Conservation (phyloP, 2,113 vertebrate genomes). For the Nerophis ophidion region DNA sequence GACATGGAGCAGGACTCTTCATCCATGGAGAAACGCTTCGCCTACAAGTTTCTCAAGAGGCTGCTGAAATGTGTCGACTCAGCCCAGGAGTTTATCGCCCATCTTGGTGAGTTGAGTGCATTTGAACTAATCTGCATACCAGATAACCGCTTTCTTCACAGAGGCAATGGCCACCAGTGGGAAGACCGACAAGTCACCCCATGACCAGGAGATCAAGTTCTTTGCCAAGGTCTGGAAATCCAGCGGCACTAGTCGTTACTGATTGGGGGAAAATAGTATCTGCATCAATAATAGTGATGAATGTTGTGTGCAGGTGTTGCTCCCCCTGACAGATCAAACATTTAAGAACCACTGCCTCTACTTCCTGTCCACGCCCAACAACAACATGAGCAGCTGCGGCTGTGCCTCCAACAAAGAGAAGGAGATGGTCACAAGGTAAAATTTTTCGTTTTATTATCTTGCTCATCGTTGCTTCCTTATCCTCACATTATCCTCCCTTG, state of each 20-base stretch:
- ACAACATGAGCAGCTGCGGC: slow-evolving; percentile 87
- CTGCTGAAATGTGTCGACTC: slow-evolving; percentile 90
- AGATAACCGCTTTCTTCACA: slow-evolving; percentile 45
- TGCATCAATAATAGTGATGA: not conserved
- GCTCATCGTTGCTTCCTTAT: no score
- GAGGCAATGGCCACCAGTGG: slow-evolving; percentile 94
- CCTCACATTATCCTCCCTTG: no score
- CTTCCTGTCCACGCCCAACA: slow-evolving; percentile 90
- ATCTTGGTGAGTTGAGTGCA: slow-evolving; percentile 79
- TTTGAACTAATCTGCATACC: not conserved
- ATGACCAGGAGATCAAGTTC: slow-evolving; percentile 97
- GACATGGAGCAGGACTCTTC: slow-evolving; percentile 88
- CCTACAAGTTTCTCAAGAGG: slow-evolving; percentile 91
- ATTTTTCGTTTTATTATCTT: not conserved
- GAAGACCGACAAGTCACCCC: slow-evolving; percentile 93
- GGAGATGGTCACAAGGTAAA: slow-evolving; percentile 95
- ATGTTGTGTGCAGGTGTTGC: slow-evolving; percentile 75
- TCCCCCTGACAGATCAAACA: slow-evolving; percentile 90
- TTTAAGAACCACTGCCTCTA: slow-evolving; percentile 94
- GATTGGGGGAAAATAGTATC: not conserved
- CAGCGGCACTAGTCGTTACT: no score
- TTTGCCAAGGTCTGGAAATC: slow-evolving; percentile 87
- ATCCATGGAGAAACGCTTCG: slow-evolving; percentile 93
- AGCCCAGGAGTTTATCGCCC: slow-evolving; percentile 95
- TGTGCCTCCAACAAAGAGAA: slow-evolving; percentile 97